Conservation (phyloP, 2,113 vertebrate genomes). For the Saccopteryx bilineata region DNA sequence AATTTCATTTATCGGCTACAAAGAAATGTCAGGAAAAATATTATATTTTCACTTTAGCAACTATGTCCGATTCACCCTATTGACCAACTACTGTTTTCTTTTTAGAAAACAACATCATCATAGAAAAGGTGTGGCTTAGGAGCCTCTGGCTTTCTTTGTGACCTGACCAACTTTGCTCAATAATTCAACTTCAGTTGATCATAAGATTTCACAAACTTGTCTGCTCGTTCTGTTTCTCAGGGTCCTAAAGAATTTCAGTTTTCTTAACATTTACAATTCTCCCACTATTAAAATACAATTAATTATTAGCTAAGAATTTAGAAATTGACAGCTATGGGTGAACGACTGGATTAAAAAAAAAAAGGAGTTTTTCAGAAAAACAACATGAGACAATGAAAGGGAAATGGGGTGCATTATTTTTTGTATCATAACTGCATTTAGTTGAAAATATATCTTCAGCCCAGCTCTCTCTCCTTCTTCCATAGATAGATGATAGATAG, state of each 20-base stretch:
- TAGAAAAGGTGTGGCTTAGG: background rate
- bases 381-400: background rate
- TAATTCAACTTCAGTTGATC: background rate
- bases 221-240: background rate
- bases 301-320: conserved; percentile 13
- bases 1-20: background rate
- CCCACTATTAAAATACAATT: background rate
- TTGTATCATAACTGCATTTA: background rate
- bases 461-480: background rate
- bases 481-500: too few relatives aligned
- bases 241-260: background rate
- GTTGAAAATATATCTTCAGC: background rate
- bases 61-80: background rate
- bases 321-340: background rate
- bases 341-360: background rate
- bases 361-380: conserved; percentile 27
- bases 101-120: background rate
- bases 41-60: background rate
- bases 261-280: background rate
- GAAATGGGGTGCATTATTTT: background rate
- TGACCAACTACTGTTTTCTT: background rate
- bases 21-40: conserved; percentile 10
- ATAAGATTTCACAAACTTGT: background rate
- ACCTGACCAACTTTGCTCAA: background rate
- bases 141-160: fast-evolving